Percentiles rank a stretch among this genome's conserved stretches.
These are phyloP conservation scores for Parascotia fuliginaria DNA, from an alignment of 2,888 invertebrate genomes.

Conservation along the genomic window DNA sequence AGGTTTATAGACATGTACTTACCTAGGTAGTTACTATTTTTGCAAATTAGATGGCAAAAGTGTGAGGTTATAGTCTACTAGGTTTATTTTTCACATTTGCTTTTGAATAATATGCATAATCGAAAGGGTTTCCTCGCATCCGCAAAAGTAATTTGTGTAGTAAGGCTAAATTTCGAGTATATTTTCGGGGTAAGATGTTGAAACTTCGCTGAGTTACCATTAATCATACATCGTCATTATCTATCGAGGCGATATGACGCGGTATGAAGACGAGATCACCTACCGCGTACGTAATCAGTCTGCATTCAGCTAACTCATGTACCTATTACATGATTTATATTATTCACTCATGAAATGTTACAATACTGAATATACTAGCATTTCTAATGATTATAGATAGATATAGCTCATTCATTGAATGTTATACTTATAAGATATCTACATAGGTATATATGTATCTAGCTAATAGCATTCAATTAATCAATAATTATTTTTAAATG, in stretches of 20 bases:
- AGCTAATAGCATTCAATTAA: no score
- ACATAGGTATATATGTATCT: no score
- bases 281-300: conserved; percentile 48
- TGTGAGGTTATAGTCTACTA: no score
- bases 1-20: not conserved
- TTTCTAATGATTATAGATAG: not conserved
- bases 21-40: no score
- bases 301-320: conserved; percentile 52
- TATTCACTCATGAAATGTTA: conserved; percentile 27
- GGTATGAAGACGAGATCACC: conserved; percentile 35
- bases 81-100: no score
- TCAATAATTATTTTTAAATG: no score
- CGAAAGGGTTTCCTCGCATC: conserved; percentile 54
- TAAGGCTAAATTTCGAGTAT: conserved; percentile 54
- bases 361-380: not conserved
- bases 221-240: conserved; percentile 74
- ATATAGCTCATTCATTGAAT: no score
- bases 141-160: conserved; percentile 64
- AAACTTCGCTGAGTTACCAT: conserved; percentile 63
- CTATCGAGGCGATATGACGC: conserved; percentile 45
- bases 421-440: no score
- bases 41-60: no score
- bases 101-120: conserved; percentile 49
- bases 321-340: conserved; percentile 32
- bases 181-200: conserved; percentile 54